These are phyloP conservation scores for Gorsachius goisagi DNA, from an alignment of 2,113 vertebrate genomes.

Conservation along the genomic window DNA sequence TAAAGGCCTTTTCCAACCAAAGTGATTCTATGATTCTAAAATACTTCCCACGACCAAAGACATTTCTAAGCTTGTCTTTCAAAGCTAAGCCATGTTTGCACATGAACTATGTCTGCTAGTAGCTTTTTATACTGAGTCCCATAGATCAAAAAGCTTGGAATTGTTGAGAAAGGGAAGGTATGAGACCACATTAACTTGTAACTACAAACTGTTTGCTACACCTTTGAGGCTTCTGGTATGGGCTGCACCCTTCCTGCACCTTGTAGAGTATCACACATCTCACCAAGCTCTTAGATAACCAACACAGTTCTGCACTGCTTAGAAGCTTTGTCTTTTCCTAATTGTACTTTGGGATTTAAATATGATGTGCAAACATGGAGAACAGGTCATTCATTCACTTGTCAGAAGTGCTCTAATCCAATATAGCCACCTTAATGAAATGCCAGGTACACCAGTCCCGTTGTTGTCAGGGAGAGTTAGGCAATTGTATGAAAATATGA, in stretches of 20 bases:
- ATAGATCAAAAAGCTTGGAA: neutral
- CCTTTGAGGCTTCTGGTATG: neutral
- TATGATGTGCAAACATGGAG: neutral
- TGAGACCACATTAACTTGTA: neutral
- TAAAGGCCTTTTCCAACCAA: no score
- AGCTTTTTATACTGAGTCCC: neutral
- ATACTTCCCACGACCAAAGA: neutral
- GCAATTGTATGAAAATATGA: neutral
- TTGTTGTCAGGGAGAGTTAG: neutral
- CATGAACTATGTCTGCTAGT: neutral
- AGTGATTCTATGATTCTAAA: no score
- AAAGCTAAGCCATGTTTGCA: neutral
- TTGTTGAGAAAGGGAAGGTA: neutral
- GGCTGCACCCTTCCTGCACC: neutral
- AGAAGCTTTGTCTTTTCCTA: neutral
- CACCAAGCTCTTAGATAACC: neutral
- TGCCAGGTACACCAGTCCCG: neutral
- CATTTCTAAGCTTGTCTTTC: neutral
- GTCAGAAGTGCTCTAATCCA: neutral
- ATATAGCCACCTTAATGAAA: neutral
- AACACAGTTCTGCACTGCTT: neutral
- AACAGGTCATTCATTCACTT: neutral
- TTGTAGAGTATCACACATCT: neutral
- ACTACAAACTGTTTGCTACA: accelerated
- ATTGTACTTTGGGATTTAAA: neutral